These are phyloP conservation scores for Dicerorhinus sumatrensis DNA, from an alignment of 2,113 vertebrate species.

Conservation along the genomic window DNA sequence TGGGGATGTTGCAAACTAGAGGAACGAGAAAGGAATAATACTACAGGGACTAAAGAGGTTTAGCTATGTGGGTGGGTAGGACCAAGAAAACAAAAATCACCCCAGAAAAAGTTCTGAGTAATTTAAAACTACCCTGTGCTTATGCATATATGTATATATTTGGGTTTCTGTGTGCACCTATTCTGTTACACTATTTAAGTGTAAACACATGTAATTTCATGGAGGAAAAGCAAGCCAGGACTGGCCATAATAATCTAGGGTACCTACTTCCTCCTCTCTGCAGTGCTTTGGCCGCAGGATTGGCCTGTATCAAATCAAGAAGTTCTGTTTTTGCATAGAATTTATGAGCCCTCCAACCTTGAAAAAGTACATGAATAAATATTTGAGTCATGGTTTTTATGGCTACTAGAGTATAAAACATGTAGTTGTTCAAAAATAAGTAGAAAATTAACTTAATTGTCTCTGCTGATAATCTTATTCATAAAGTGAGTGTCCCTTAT, in stretches of 20 bases:
- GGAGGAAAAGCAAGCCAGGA: neutral
- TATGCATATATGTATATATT: neutral
- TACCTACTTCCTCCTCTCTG: neutral
- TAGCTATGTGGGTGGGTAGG: constrained; percentile 5
- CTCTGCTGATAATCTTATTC: neutral
- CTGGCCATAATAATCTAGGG: neutral
- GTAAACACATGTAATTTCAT: neutral
- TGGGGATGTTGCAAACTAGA: constrained; percentile 16
- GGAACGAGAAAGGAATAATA: neutral
- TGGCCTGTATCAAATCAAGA: neutral
- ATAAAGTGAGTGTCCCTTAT: neutral
- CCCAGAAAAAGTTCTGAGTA: constrained; percentile 1
- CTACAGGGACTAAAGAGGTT: neutral
- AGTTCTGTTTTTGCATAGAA: neutral
- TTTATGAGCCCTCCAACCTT: neutral
- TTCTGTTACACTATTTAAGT: neutral
- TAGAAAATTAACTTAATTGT: neutral
- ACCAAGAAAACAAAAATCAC: neutral
- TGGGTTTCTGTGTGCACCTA: neutral
- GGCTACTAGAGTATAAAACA: neutral
- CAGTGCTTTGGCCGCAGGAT: neutral
- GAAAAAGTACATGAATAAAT: neutral
- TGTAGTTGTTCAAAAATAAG: neutral
- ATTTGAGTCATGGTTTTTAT: constrained; percentile 10
- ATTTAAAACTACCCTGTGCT: constrained; percentile 36